A percentile compares a stretch with the other conserved stretches of the same genome.
phyloP scores from a whole-genome alignment of 2,888 invertebrate genomes.

The Sminthurinus aureus region DNA sequence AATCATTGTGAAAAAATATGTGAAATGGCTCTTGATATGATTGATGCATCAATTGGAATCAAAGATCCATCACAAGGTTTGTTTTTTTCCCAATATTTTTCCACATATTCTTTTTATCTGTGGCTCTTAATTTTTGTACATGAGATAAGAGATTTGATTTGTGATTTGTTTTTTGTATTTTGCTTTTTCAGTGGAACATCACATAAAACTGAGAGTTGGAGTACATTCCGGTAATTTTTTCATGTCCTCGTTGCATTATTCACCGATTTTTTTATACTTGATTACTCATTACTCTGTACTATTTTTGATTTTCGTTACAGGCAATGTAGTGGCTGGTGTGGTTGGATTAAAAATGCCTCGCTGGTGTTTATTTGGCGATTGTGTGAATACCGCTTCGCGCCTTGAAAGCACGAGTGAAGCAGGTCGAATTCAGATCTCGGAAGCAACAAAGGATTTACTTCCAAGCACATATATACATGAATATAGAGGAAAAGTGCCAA shows the following conservation, averaged over 20 bases:
- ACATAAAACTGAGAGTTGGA: conserved; percentile 51
- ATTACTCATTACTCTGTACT: no score
- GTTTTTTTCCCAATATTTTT: no score
- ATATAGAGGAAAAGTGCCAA: conserved; percentile 61
- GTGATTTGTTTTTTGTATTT: not conserved
- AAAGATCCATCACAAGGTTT: conserved; percentile 61
- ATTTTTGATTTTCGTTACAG: no score
- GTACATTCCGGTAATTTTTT: conserved; percentile 62
- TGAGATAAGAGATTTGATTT: not conserved
- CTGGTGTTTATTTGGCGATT: conserved; percentile 87
- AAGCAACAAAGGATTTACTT: conserved; percentile 81
- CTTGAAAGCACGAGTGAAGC: conserved; percentile 94
- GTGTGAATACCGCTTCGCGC: conserved; percentile 88
- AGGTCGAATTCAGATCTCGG: conserved; percentile 94
- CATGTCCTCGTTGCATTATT: no score
- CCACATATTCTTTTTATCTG: no score
- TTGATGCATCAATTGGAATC: conserved; percentile 83
- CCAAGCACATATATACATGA: conserved; percentile 70
- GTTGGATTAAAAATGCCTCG: conserved; percentile 92
- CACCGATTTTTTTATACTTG: no score
- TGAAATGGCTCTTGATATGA: conserved; percentile 96
- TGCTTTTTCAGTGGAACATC: conserved; percentile 47
- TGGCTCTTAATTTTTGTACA: no score
- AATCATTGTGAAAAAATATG: conserved; percentile 91
- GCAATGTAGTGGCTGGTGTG: conserved; percentile 91